phyloP scores from a whole-genome alignment of 2,113 vertebrate species.

The Rynchops niger region DNA sequence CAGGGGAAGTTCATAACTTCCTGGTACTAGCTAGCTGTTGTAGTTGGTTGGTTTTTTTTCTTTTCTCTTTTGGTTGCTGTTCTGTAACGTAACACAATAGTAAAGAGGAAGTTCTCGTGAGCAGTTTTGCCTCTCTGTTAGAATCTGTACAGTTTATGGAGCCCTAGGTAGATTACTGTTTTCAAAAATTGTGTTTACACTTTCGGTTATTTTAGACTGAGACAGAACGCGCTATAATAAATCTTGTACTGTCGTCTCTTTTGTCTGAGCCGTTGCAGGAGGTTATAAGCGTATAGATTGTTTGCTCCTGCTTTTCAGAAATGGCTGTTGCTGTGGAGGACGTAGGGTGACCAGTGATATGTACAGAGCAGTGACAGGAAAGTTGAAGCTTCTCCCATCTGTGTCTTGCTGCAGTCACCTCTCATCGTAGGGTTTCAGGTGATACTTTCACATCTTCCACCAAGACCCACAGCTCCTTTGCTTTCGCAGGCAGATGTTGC shows the following conservation, averaged over 20 bases:
- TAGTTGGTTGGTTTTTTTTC: neutral
- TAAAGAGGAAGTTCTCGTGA: constrained; percentile 36
- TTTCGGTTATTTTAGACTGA: neutral
- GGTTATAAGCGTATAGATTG: neutral
- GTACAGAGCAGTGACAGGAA: neutral
- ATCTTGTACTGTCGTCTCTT: rapidly evolving
- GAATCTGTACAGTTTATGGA: neutral
- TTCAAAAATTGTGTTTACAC: rapidly evolving
- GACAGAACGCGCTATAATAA: neutral
- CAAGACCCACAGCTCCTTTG: neutral
- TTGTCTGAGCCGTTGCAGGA: neutral
- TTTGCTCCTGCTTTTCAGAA: neutral
- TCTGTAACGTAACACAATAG: constrained; percentile 3
- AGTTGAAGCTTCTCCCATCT: neutral
- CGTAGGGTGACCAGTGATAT: neutral
- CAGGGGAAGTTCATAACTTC: constrained; percentile 63
- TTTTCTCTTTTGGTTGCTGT: neutral
- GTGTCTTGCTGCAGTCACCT: neutral
- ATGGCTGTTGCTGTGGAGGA: rapidly evolving
- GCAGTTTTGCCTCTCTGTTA: neutral
- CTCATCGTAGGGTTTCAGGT: neutral
- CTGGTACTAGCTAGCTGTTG: constrained; percentile 47
- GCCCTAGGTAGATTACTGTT: neutral
- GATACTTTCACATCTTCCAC: constrained; percentile 13
- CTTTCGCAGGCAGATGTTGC: neutral